Conservation (phyloP, 1,140 invertebrate genomes). For the Rhagoletis zephyria region DNA sequence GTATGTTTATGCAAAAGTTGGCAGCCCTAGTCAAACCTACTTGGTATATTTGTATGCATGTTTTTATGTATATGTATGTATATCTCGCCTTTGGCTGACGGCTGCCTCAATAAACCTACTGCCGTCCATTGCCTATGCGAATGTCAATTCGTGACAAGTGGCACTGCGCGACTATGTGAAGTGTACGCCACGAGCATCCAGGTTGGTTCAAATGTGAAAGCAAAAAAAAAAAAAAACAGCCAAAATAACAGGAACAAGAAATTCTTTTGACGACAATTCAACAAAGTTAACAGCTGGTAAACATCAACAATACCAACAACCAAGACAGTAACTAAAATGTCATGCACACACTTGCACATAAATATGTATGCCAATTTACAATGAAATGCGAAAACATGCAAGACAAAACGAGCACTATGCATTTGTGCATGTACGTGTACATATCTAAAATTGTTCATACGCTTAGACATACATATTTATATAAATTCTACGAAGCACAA, state of each 20-base stretch:
- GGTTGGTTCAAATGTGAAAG: no score
- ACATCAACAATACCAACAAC: slow-evolving; percentile 23
- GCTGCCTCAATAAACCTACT: background rate
- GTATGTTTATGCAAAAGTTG: background rate
- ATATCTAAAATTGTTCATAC: no score
- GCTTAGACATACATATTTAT: no score
- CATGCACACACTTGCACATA: background rate
- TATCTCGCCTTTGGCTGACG: background rate
- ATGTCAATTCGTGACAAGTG: slow-evolving; percentile 34
- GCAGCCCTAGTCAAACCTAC: background rate
- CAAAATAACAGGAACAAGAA: background rate
- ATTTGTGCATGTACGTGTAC: no score
- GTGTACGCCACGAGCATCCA: no score
- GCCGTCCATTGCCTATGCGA: slow-evolving; percentile 40
- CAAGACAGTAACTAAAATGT: background rate
- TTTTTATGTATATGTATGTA: background rate
- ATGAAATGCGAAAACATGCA: background rate
- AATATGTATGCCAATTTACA: background rate
- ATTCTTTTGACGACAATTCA: slow-evolving; percentile 10
- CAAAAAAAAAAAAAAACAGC: background rate
- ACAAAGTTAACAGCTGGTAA: slow-evolving; percentile 10
- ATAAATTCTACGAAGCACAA: no score
- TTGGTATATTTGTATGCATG: background rate
- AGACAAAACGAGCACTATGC: background rate
- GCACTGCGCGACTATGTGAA: background rate